Evolutionary conservation across 2,797 vertebrate genomes (phyloP), one percentile per base, ranked within the genome.

Genomic region (Sebastolobus alascanus): DNA sequence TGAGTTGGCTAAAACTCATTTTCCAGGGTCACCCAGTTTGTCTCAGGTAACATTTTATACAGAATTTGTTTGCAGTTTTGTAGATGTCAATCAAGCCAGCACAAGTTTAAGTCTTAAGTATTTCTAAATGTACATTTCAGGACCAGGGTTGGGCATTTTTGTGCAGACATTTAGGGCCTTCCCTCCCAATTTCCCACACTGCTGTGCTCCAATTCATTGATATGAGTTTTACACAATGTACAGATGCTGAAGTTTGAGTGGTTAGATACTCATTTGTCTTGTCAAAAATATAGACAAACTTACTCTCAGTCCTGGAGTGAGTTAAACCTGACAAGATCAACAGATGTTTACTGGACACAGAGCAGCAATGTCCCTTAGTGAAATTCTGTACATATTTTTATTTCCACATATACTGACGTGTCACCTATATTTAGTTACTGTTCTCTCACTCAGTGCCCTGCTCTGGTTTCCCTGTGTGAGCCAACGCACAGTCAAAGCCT

Each of bases 401-500:
- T 20, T 55, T 60, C 29, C 35, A 25, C 50, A 60, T 70, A 40
- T 31, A 56, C 38, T 31, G 33, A 40, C 0, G 5, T 40, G 27
- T 37, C 20, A 50, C 43, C 67, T 82, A 75, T 70, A 66, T 85
- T 61, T 68, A 83, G 81, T 38, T 66, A 20, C 12, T 7, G 6
- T 64, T 61, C 56, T 58, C 25, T 70, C 40, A 35, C 65, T 35
- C 33, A 61, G 50, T 50, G 37, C 11, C 52, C 29, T 61, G 29
- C 37, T 66, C 56, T 66, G 25, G 6, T 63, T 82, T 78, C 50
- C 6, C 59, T 18, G 33, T 61, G 20, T 63, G 60, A 80, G 66
- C 61, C 58, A 68, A 71, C 25, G 31, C 59, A 61, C 50, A 75
- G 43, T 68, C 73, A 83, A 65, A 82, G 73, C 58, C 38, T 83